Evolutionary conservation across 2,113 vertebrate species (phyloP), one percentile per base, ranked within the genome.

Genomic region (Macquaria australasica): DNA sequence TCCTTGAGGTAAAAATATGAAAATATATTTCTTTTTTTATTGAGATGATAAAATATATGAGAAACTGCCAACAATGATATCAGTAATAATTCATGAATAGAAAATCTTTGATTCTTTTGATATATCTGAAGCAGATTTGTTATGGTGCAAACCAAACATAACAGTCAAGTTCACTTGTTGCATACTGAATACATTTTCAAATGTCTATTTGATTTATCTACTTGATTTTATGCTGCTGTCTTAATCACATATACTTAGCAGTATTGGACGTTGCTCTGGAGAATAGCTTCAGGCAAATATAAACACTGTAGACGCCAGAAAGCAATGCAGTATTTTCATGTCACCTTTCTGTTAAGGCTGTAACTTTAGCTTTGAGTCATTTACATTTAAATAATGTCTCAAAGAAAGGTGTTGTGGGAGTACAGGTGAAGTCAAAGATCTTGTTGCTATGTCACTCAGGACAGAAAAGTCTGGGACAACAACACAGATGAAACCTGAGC

Each of bases 401-500:
- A 56, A 78, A 70, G 23, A 56, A 31, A 82, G 45, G 64, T 71
- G 77, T 71, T 59, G 37, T 43, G 6, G 34, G 31, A n/a, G 66
- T 20, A 20, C 0, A 0, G 59, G 34, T 8, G 8, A 83, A 50
- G 71, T 85, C 68, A 75, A 53, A 80, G 53, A 75, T 77, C 66
- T 64, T 67, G 73, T 77, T 88, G 77, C 71, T 20, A 1, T 37
- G 75, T 69, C 43, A 21, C 55, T 79, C 37, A 31, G 8, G 85
- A 68, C 43, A 53, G 34, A 67, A 69, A 9, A 23, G 31, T 74
- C n/a, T 59, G 18, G 70, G 31, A 66, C 20, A 62, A 84, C 43
- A 66, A 60, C 53, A 66, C 43, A n/a, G 34, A 67, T 68, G 84
- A 87, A 91, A 93, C 89, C 87, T 41, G 83, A 93, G 87, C 81